Conservation (phyloP, 2,888 invertebrate species). For the Charanyca ferruginea region DNA sequence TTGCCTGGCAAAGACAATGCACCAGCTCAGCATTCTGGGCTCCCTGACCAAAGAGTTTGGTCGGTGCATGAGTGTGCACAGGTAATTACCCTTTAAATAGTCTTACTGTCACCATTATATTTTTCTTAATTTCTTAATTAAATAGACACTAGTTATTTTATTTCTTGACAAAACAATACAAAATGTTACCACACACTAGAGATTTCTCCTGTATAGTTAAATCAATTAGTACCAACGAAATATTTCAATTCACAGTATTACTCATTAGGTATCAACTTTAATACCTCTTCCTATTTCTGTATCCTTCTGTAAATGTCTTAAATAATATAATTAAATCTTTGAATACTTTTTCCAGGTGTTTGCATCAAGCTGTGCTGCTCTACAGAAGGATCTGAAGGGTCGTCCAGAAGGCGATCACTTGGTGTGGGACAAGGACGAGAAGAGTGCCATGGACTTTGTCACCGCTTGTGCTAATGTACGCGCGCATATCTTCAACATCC, state of each 20-base stretch:
- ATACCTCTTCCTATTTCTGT: too few species aligned
- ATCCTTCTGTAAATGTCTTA: too few species aligned
- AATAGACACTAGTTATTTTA: too few species aligned
- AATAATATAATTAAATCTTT: background rate
- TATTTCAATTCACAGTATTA: too few species aligned
- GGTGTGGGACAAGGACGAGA: conserved; percentile 99
- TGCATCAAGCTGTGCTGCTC: conserved; percentile 92
- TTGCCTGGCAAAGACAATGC: conserved; percentile 91
- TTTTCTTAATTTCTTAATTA: too few species aligned
- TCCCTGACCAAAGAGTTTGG: conserved; percentile 95
- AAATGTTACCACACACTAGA: too few species aligned
- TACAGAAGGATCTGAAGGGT: conserved; percentile 91
- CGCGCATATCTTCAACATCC: conserved; percentile 97
- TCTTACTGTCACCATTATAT: too few species aligned
- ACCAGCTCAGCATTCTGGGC: conserved; percentile 84
- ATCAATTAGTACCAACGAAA: too few species aligned
- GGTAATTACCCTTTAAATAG: conserved; percentile 66
- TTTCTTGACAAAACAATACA: too few species aligned
- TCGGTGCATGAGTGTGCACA: conserved; percentile 94
- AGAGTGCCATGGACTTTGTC: conserved; percentile 98
- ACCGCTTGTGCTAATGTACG: conserved; percentile 98
- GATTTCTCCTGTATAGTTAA: too few species aligned
- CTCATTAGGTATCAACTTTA: too few species aligned
- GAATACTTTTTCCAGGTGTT: conserved; percentile 89
- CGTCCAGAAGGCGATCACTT: conserved; percentile 93